Evolutionary conservation across 2,113 vertebrate genomes (phyloP).

Genomic region (Cololabis saira): DNA sequence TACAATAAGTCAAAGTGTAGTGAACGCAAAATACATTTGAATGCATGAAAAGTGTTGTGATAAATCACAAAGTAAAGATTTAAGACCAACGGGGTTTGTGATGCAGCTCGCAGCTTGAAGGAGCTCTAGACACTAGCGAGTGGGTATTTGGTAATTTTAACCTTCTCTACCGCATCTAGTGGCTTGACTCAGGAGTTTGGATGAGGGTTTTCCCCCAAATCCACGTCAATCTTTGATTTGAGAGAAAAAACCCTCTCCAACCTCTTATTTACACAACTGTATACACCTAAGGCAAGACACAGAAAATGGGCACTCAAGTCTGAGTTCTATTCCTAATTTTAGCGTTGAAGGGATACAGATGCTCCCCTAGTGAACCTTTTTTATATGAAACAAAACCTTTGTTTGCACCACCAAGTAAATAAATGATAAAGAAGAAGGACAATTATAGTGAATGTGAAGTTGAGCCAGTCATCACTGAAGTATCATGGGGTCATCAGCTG

Average conservation of each 20-base stretch:
- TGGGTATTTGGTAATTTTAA: neutral
- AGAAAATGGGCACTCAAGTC: neutral
- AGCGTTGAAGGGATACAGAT: too few relatives aligned
- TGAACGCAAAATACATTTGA: neutral
- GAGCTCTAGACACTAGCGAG: neutral
- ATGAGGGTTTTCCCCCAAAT: neutral
- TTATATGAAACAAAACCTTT: too few relatives aligned
- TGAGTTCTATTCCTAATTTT: too few relatives aligned
- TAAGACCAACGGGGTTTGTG: neutral
- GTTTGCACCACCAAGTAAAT: too few relatives aligned
- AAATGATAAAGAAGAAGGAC: too few relatives aligned
- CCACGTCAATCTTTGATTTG: neutral
- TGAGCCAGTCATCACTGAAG: too few relatives aligned
- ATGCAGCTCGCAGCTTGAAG: neutral
- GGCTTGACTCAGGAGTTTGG: neutral
- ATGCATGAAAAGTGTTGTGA: neutral
- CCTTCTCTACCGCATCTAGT: neutral
- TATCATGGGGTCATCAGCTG: too few relatives aligned
- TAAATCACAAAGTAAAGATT: neutral
- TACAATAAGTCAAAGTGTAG: neutral
- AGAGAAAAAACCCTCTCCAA: neutral
- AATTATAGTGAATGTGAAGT: too few relatives aligned
- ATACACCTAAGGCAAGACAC: neutral
- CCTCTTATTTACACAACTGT: neutral
- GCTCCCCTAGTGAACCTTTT: too few relatives aligned